Conservation (phyloP, 2,888 invertebrate species). For the Apamea epomidion region DNA sequence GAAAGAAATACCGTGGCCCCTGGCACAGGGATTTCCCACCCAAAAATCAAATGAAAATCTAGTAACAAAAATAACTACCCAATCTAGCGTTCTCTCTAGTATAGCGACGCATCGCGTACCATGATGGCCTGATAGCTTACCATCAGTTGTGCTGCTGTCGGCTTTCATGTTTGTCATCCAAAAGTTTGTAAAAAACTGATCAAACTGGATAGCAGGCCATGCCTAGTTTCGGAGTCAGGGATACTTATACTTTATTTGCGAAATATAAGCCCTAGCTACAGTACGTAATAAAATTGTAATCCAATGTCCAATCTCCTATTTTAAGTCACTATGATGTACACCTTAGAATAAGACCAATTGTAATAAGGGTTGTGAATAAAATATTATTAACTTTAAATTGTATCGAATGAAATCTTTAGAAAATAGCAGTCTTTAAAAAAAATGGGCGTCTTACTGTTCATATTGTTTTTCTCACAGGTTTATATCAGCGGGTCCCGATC, state of each 20-base stretch:
- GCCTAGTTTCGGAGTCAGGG: too few species aligned
- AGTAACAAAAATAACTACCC: background rate
- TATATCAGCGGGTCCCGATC: constrained; percentile 94
- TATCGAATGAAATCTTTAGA: background rate
- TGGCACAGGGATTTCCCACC: too few species aligned
- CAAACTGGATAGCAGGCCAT: background rate
- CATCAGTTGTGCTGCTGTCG: background rate
- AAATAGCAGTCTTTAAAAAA: too few species aligned
- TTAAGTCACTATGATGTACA: too few species aligned
- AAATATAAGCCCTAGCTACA: too few species aligned
- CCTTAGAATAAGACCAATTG: too few species aligned
- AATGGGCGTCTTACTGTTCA: constrained; percentile 37
- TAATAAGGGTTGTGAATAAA: too few species aligned
- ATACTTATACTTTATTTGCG: too few species aligned
- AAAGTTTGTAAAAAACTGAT: background rate
- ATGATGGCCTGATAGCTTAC: background rate
- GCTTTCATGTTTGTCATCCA: background rate
- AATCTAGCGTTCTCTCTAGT: background rate
- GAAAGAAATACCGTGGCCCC: too few species aligned
- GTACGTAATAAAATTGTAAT: too few species aligned
- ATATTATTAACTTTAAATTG: background rate
- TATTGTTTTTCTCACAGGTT: constrained; percentile 85
- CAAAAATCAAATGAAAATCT: too few species aligned
- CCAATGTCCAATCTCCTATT: too few species aligned
- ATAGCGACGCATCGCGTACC: background rate